Conservation (phyloP, 2,113 vertebrate species). For the Ceratotherium simum region DNA sequence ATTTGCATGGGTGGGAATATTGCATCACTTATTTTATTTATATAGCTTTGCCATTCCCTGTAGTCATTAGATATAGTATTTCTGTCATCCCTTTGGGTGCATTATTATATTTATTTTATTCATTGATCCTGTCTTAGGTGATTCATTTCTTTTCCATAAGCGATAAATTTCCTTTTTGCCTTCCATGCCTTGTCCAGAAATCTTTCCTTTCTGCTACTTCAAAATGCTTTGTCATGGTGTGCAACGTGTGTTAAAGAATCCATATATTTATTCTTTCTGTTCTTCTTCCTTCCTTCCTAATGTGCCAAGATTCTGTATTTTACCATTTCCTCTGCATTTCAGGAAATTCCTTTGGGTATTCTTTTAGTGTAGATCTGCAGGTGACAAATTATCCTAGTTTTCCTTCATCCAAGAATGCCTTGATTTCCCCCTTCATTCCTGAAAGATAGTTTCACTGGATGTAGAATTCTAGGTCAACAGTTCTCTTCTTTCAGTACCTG, state of each 20-base stretch:
- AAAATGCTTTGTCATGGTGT: background rate
- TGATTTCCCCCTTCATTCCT: background rate
- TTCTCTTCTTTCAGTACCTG: background rate
- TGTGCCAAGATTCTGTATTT: background rate
- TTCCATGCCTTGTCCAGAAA: background rate
- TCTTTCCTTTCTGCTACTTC: background rate
- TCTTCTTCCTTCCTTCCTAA: background rate
- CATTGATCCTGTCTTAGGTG: background rate
- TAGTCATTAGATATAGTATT: background rate
- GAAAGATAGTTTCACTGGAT: background rate
- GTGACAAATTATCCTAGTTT: background rate
- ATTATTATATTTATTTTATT: background rate
- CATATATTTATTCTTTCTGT: background rate
- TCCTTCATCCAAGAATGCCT: background rate
- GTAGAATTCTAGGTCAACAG: background rate
- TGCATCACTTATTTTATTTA: background rate
- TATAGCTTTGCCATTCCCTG: background rate
- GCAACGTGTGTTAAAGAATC: background rate
- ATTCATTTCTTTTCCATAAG: background rate
- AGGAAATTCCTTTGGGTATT: background rate
- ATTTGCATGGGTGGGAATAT: background rate
- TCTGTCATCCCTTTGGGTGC: background rate
- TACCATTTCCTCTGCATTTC: background rate
- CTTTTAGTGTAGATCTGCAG: background rate
- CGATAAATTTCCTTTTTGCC: background rate